Evolutionary conservation across 2,888 invertebrate species (phyloP).

Genomic region (Oscheius onirici): DNA sequence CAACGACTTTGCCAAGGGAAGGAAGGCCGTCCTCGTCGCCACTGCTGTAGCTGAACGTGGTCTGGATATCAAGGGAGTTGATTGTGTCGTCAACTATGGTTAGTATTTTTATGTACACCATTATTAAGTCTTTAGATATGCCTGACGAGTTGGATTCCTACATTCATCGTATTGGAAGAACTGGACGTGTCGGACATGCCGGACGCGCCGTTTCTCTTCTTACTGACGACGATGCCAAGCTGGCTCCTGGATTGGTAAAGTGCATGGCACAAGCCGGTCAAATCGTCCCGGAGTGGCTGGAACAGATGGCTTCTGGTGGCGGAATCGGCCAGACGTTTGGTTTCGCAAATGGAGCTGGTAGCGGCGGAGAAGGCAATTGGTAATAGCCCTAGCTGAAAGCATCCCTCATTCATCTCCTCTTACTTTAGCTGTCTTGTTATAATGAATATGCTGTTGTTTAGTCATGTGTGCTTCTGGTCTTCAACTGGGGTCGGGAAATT

Average conservation of each 20-base stretch:
- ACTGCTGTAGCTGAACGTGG: conserved; percentile 94
- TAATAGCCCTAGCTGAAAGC: not conserved
- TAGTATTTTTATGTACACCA: too few relatives aligned
- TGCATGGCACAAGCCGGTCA: conserved; percentile 81
- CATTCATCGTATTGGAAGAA: not conserved
- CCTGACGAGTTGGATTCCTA: too few relatives aligned
- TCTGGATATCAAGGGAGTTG: conserved; percentile 73
- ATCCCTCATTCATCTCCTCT: not conserved
- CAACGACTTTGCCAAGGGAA: conserved; percentile 11
- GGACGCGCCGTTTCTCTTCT: conserved; percentile 76
- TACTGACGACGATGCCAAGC: conserved; percentile 75
- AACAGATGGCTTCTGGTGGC: conserved; percentile 30
- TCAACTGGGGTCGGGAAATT: too few relatives aligned
- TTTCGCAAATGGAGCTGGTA: conserved; percentile 36
- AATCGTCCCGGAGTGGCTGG: conserved; percentile 33
- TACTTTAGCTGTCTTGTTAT: not conserved
- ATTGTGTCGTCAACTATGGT: conserved; percentile 39
- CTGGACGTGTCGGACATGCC: conserved; percentile 72
- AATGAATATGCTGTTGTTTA: too few relatives aligned
- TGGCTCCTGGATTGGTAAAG: conserved; percentile 74
- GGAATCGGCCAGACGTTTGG: conserved; percentile 37
- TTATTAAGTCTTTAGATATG: too few relatives aligned
- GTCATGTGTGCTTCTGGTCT: too few relatives aligned
- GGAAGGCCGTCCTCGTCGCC: conserved; percentile 79
- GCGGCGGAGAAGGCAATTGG: conserved; percentile 16